These are phyloP conservation scores for Vidua chalybeata DNA, from an alignment of 2,113 vertebrate species.

Conservation along the genomic window DNA sequence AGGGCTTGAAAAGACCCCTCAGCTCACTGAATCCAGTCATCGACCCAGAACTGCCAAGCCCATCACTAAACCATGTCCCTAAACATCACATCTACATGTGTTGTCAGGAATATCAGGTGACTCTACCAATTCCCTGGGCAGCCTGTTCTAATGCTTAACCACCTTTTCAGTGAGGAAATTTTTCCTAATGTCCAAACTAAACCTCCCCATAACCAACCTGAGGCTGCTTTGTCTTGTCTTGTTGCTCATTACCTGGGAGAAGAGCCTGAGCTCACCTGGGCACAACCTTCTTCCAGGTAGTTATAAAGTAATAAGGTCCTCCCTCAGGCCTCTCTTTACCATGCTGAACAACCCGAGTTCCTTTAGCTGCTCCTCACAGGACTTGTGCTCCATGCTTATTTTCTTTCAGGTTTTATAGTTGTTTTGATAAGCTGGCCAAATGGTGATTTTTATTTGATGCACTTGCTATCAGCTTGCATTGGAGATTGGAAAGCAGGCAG, in stretches of 20 bases:
- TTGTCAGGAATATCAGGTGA: neutral
- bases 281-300: neutral
- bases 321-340: neutral
- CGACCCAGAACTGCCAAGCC: neutral
- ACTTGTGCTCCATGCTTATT: neutral
- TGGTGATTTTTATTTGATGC: neutral
- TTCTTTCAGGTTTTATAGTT: neutral
- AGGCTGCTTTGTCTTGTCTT: neutral
- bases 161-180: neutral
- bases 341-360: neutral
- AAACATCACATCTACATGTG: neutral
- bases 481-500: neutral
- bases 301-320: neutral
- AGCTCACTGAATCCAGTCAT: rapidly evolving
- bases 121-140: neutral
- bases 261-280: neutral
- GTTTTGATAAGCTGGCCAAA: neutral
- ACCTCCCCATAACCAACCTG: neutral
- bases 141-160: neutral
- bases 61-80: neutral
- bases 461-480: neutral
- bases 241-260: neutral
- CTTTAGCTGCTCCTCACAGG: neutral
- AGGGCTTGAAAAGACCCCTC: neutral
- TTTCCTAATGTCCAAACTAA: neutral